A percentile compares a stretch with the other conserved stretches of the same genome.
Evolutionary conservation across 2,113 vertebrate genomes (phyloP).

Genomic region (Ammodytes dubius): DNA sequence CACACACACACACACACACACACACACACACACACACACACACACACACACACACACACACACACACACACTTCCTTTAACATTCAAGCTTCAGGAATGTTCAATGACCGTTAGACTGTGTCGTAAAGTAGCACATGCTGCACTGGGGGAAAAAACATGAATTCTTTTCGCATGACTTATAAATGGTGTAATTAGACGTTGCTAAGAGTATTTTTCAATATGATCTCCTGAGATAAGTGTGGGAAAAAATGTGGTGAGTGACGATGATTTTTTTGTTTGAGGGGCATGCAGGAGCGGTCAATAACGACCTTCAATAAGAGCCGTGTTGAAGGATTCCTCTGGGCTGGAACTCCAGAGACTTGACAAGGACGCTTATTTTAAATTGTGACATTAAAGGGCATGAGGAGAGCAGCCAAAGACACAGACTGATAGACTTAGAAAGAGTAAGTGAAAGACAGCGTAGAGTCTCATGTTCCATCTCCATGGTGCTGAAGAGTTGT

Average conservation of each 20-base stretch:
- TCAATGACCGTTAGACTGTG: not conserved
- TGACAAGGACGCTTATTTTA: not conserved
- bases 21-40: not conserved
- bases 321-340: constrained; percentile 37
- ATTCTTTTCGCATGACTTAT: not conserved
- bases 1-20: not conserved
- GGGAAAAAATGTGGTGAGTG: not conserved
- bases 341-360: constrained; percentile 14
- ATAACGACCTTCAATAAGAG: constrained; percentile 9
- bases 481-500: constrained; percentile 33
- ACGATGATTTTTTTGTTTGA: not conserved
- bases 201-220: not conserved
- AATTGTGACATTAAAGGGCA: constrained; percentile 8
- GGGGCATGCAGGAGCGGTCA: not conserved
- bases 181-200: not conserved
- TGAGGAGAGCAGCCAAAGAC: not conserved
- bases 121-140: not conserved
- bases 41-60: not conserved
- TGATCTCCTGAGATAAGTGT: not conserved
- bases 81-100: constrained; percentile 24
- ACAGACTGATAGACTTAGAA: not conserved
- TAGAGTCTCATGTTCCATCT: constrained; percentile 19
- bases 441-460: constrained; percentile 28
- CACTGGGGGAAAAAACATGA: not conserved
- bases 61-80: not conserved